These are phyloP conservation scores for Nymphalis polychloros DNA, from an alignment of 2,888 invertebrate species.

Conservation along the genomic window DNA sequence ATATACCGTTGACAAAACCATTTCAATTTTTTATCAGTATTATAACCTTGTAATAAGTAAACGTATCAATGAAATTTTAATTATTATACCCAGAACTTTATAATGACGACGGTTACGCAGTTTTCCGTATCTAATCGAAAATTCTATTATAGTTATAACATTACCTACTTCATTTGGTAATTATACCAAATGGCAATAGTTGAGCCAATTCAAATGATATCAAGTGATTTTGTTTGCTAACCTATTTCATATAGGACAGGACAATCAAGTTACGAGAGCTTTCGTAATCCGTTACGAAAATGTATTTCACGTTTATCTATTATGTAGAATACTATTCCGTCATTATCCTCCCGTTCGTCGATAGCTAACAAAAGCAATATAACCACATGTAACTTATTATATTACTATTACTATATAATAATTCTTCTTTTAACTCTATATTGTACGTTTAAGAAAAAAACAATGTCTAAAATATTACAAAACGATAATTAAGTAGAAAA, in stretches of 20 bases:
- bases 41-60: no score
- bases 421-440: background rate
- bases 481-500: no score
- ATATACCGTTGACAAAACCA: no score
- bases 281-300: constrained; percentile 1
- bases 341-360: background rate
- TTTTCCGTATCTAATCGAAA: no score
- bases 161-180: no score
- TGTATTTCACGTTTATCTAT: background rate
- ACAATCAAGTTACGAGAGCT: background rate
- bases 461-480: no score
- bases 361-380: background rate
- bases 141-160: no score
- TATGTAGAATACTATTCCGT: background rate
- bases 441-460: no score
- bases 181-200: background rate
- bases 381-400: background rate
- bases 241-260: background rate
- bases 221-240: background rate
- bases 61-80: no score
- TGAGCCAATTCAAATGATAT: background rate
- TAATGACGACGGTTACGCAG: no score
- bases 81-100: no score
- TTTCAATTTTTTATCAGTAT: no score
- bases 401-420: background rate